Percentiles rank a stretch among this genome's conserved stretches.
Conservation (phyloP, 1,140 invertebrate genomes). For the Drosophila subobscura region DNA sequence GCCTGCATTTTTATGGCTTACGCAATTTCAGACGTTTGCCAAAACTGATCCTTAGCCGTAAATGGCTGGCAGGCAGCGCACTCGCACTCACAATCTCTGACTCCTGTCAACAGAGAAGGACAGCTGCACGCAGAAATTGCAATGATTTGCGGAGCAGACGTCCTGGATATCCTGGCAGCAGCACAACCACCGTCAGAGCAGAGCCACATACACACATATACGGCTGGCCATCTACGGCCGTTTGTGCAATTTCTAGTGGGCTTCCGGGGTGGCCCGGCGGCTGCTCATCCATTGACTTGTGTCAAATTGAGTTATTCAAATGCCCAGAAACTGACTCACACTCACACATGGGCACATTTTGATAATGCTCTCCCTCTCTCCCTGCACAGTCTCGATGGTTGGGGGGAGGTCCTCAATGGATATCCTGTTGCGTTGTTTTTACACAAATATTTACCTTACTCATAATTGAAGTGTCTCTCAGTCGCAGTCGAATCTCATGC, state of each 20-base stretch:
- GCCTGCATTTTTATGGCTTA: constrained; percentile 61
- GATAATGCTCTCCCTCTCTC: constrained; percentile 52
- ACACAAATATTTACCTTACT: constrained; percentile 82
- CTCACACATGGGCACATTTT: constrained; percentile 47
- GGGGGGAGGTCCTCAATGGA: constrained; percentile 67
- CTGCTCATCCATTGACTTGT: constrained; percentile 77
- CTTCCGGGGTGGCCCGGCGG: constrained; percentile 71
- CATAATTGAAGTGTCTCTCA: constrained; percentile 75
- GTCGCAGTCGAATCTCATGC: too few relatives aligned
- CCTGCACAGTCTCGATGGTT: constrained; percentile 12
- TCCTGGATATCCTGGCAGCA: too few relatives aligned
- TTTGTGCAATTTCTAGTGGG: constrained; percentile 22
- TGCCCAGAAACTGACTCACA: constrained; percentile 36
- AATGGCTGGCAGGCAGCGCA: constrained; percentile 39
- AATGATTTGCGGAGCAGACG: too few relatives aligned
- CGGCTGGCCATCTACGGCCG: constrained; percentile 35
- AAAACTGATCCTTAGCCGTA: constrained; percentile 32
- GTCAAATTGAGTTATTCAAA: constrained; percentile 79
- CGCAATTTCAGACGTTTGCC: constrained; percentile 50
- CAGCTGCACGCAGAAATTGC: too few relatives aligned
- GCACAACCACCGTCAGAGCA: constrained; percentile 12
- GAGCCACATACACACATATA: constrained; percentile 30
- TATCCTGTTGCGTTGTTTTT: constrained; percentile 83
- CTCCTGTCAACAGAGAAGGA: too few relatives aligned
- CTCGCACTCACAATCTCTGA: too few relatives aligned